These are phyloP conservation scores for Euclidia mi DNA, from an alignment of 2,888 invertebrate species.

Conservation along the genomic window DNA sequence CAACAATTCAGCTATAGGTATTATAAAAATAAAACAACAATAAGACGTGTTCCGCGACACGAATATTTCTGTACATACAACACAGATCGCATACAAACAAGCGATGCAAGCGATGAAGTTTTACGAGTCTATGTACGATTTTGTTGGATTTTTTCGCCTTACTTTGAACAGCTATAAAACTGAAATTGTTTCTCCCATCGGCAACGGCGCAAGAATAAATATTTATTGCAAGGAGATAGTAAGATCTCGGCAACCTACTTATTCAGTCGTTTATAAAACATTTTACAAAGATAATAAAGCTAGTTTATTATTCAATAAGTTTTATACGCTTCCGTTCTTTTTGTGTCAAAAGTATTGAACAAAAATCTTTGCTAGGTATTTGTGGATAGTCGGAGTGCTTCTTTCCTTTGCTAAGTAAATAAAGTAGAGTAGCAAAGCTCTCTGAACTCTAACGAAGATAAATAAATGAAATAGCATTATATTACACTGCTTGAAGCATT, in stretches of 20 bases:
- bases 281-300: conserved; percentile 44
- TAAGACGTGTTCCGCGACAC: background rate
- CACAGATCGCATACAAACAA: conserved; percentile 45
- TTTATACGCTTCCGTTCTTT: conserved; percentile 18
- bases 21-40: conserved; percentile 24
- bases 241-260: conserved; percentile 39
- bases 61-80: conserved; percentile 17
- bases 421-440: too few species aligned
- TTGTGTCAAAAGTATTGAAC: conserved; percentile 1
- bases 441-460: too few species aligned
- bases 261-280: conserved; percentile 39
- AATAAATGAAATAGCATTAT: too few species aligned
- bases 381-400: too few species aligned
- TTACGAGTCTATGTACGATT: conserved; percentile 43
- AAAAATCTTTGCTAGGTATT: background rate
- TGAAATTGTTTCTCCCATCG: conserved; percentile 44
- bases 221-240: conserved; percentile 45
- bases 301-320: conserved; percentile 40
- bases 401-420: too few species aligned
- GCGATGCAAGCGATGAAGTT: conserved; percentile 42
- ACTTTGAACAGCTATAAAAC: conserved; percentile 43
- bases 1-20: background rate
- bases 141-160: conserved; percentile 31
- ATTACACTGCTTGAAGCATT: too few species aligned
- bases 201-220: conserved; percentile 40